Percentiles rank a stretch among this genome's conserved stretches.
phyloP scores from a whole-genome alignment of 2,888 invertebrate species.

The Scaptodrosophila latifasciaeformis region DNA sequence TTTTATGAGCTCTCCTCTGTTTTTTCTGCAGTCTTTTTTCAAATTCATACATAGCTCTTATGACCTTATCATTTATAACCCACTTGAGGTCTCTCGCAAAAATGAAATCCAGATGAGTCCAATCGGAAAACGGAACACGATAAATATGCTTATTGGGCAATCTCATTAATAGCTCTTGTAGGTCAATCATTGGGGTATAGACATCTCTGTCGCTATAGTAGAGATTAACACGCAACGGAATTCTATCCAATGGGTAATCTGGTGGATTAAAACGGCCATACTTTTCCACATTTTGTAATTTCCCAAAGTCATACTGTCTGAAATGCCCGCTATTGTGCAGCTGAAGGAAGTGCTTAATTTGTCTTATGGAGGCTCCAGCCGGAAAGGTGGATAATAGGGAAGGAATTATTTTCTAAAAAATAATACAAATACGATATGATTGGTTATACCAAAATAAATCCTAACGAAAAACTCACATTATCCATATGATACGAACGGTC shows the following conservation, averaged over 20 bases:
- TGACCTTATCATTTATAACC: constrained; percentile 32
- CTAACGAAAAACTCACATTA: constrained; percentile 3
- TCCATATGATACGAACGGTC: background rate
- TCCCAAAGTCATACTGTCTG: constrained; percentile 37
- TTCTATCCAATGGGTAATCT: constrained; percentile 30
- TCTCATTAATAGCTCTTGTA: background rate
- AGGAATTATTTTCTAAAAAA: constrained; percentile 23
- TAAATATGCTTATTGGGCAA: constrained; percentile 5
- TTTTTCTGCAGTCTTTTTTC: no score
- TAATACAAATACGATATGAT: background rate
- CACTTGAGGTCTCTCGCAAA: constrained; percentile 34
- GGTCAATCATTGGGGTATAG: constrained; percentile 27
- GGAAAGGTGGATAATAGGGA: constrained; percentile 41
- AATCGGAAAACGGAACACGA: constrained; percentile 30
- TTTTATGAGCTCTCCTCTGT: no score
- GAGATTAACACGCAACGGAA: constrained; percentile 29
- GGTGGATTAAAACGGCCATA: constrained; percentile 33
- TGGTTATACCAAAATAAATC: no score
- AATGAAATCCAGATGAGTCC: constrained; percentile 48
- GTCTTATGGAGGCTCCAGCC: constrained; percentile 40
- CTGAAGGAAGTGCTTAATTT: constrained; percentile 49
- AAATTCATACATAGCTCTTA: background rate
- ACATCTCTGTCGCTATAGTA: constrained; percentile 43
- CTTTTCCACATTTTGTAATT: constrained; percentile 5
- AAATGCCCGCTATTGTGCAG: constrained; percentile 36